Conservation (phyloP, 53 echinoderm and acorn worm species). For the Holothuria leucospilota region DNA sequence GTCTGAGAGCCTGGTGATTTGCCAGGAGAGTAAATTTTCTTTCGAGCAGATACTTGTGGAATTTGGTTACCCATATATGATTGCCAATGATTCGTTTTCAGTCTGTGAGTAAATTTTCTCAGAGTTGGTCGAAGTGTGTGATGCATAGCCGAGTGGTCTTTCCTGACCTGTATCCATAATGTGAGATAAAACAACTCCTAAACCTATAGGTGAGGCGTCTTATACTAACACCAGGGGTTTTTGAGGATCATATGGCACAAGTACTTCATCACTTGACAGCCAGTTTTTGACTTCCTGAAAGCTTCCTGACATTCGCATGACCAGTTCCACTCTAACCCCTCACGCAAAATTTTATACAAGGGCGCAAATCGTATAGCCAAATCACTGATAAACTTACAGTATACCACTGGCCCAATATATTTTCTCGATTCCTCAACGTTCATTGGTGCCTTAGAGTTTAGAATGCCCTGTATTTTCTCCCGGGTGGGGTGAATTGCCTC, state of each 20-base stretch:
- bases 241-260: too few relatives aligned
- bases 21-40: constrained; percentile 62
- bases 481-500: constrained; percentile 54
- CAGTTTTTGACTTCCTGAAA: constrained; percentile 46
- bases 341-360: constrained; percentile 43
- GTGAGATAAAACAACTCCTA: constrained; percentile 64
- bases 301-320: constrained; percentile 54
- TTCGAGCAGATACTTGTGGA: too few relatives aligned
- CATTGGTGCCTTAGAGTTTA: too few relatives aligned
- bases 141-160: constrained; percentile 59
- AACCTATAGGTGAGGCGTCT: constrained; percentile 62
- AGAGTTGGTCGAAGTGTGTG: constrained; percentile 16
- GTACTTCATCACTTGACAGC: constrained; percentile 32
- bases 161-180: constrained; percentile 61
- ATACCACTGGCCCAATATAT: constrained; percentile 52
- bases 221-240: constrained; percentile 53
- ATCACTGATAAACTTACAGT: constrained; percentile 66
- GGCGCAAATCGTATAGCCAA: constrained; percentile 50
- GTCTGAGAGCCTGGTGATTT: constrained; percentile 68
- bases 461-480: constrained; percentile 51
- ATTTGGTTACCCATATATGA: constrained; percentile 52
- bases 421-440: too few relatives aligned
- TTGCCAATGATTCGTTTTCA: constrained; percentile 29
- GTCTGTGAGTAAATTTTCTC: constrained; percentile 39
- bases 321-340: constrained; percentile 50